These are phyloP conservation scores for Leontopithecus rosalia DNA, from an alignment of 2,797 vertebrate species.

Conservation along the genomic window DNA sequence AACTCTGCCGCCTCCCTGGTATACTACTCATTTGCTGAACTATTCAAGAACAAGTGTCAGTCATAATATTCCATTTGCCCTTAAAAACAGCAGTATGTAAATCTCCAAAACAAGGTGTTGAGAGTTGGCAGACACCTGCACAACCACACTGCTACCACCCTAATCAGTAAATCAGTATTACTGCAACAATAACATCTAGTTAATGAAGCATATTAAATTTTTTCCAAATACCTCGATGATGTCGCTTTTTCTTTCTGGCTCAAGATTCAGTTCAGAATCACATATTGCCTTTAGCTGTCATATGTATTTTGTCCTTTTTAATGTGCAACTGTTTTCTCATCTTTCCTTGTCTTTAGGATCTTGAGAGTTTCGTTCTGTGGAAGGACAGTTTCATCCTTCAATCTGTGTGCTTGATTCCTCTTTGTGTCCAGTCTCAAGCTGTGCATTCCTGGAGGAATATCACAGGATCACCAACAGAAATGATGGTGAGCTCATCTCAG, in stretches of 20 bases:
- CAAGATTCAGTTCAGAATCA: not conserved
- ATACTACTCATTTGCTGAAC: not conserved
- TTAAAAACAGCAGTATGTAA: not conserved
- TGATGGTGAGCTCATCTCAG: not conserved
- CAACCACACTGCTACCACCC: not conserved
- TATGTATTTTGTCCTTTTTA: not conserved
- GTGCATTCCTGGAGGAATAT: too few relatives aligned
- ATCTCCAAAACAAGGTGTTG: not conserved
- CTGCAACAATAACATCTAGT: not conserved
- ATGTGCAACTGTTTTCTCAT: not conserved
- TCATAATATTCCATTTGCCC: not conserved
- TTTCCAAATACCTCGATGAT: not conserved
- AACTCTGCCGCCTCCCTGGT: too few relatives aligned
- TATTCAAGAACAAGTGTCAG: not conserved
- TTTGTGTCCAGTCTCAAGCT: not conserved
- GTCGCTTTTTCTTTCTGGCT: not conserved
- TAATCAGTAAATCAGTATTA: not conserved
- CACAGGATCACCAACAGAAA: too few relatives aligned
- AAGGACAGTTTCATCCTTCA: not conserved
- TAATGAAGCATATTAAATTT: not conserved
- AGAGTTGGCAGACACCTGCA: not conserved
- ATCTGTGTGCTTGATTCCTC: not conserved
- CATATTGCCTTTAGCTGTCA: not conserved
- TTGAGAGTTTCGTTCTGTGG: not conserved
- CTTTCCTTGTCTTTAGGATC: not conserved